A percentile compares a stretch with the other conserved stretches of the same genome.
phyloP scores from a whole-genome alignment of 2,888 invertebrate species.

The Andrena flavipes region DNA sequence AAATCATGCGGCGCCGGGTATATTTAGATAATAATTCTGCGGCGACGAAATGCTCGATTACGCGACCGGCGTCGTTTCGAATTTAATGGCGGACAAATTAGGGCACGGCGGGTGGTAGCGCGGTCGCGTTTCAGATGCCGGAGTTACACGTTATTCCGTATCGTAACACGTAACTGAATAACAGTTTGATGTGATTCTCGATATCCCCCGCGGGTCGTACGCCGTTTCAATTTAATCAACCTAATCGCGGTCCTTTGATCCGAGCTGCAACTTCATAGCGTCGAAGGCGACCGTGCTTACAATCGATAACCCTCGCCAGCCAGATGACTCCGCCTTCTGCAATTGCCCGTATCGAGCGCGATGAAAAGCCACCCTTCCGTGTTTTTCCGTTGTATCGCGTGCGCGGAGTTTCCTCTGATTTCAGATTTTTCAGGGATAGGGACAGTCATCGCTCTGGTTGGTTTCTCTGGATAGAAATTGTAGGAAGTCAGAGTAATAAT shows the following conservation, averaged over 20 bases:
- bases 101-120: neutral
- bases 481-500: too few species aligned
- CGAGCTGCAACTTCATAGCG: neutral
- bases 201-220: neutral
- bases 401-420: constrained; percentile 3
- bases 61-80: neutral
- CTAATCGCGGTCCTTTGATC: constrained; percentile 26
- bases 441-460: neutral
- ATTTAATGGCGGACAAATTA: constrained; percentile 32
- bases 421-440: constrained; percentile 4
- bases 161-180: constrained; percentile 23
- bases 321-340: neutral
- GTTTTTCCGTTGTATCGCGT: constrained; percentile 8
- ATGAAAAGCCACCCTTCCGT: neutral
- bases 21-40: constrained; percentile 39
- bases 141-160: constrained; percentile 11
- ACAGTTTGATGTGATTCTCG: constrained; percentile 31
- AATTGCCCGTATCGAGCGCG: neutral
- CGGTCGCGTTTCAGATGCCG: neutral
- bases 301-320: constrained; percentile 7
- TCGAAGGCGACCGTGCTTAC: neutral
- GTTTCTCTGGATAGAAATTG: neutral
- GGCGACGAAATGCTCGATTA: constrained; percentile 39
- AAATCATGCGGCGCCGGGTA: constrained; percentile 26
- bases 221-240: constrained; percentile 23